Base-by-base conservation (phyloP, 2,888 invertebrate genomes). In the Chloroclysta siterata region DNA sequence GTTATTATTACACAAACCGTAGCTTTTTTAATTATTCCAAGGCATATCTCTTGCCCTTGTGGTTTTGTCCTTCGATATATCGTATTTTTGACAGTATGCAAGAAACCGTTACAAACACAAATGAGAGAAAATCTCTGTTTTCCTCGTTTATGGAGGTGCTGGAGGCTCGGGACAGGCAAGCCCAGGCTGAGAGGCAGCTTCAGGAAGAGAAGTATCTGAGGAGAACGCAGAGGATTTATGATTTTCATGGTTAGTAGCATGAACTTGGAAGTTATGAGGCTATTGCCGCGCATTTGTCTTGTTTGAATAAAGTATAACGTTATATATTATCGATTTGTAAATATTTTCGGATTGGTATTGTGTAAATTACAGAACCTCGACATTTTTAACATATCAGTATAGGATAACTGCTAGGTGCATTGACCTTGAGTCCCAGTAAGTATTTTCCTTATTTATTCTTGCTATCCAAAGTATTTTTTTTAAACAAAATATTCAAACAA, bases 21-120 rank as follows among this genome's bases (percentile, higher is more conserved):
- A 22, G 22, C 42, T 52, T 10, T 46, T 64, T 46, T 22, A 10
- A 14, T 52, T 36, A 11, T n/a, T n/a, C 8, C 11, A 11, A n/a
- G 33, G 29, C 10, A 13, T 2, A n/a, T 48, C 13, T 1, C 1
- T 17, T 14, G 8, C 7, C n/a, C 47, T 28, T 14, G 8, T 58
- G 39, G n/a, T 4, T 17, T 54, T 42, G 14, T 8, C 60, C 61
- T 46, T 61, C 51, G 66, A 39, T 33, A 66, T 46, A 68, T 72
- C 67, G 77, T 68, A n/a, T n/a, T n/a, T n/a, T n/a, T n/a, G n/a
- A n/a, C 71, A 87, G 78, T 82, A 92, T 92, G 92, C 89, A 91
- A 87, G 92, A 91, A 89, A 90, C 92, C 90, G 91, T 92, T 91
- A 90, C 85, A 74, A 91, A 84, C 76, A 77, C 85, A 71, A 87